phyloP scores from a whole-genome alignment of 2,888 invertebrate species.

The Philereme vetulata region DNA sequence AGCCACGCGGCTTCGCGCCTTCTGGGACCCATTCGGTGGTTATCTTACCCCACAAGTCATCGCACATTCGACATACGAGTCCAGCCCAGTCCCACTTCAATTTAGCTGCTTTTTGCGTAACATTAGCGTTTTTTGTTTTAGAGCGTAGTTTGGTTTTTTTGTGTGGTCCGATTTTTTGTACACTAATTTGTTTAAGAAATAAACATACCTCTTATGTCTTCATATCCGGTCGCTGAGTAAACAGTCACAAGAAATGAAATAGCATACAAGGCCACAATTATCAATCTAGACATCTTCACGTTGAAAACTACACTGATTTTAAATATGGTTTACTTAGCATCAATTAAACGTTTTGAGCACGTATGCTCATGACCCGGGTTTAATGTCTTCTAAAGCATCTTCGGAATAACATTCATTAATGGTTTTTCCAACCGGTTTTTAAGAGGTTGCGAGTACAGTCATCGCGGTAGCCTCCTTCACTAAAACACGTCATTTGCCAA shows the following conservation, averaged over 20 bases:
- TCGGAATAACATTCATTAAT: slow-evolving; percentile 21
- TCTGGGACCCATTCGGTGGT: no score
- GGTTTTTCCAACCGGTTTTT: slow-evolving; percentile 34
- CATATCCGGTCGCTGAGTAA: slow-evolving; percentile 35
- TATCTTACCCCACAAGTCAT: no score
- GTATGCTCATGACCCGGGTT: slow-evolving; percentile 20
- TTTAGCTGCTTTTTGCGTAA: no score
- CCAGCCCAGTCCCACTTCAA: no score
- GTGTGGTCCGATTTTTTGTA: no score
- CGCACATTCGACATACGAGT: no score
- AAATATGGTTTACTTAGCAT: no score
- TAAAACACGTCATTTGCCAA: slow-evolving; percentile 29
- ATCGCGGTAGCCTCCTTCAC: slow-evolving; percentile 28
- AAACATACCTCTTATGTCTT: slow-evolving; percentile 44
- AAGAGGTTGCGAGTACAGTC: slow-evolving; percentile 23
- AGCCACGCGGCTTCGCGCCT: no score
- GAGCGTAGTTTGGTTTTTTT: no score
- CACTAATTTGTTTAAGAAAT: slow-evolving; percentile 2
- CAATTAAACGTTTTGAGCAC: slow-evolving; percentile 1
- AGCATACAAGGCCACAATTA: slow-evolving; percentile 31
- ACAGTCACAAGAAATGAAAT: slow-evolving; percentile 28
- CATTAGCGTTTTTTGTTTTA: no score
- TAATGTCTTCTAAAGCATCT: slow-evolving; percentile 15
- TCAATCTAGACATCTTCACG: slow-evolving; percentile 38
- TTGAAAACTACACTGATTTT: background rate